Percentiles rank a stretch among this genome's conserved stretches.
Evolutionary conservation across 64 coral and sea anemone species (phyloP).

Genomic region (Platygyra sinensis): DNA sequence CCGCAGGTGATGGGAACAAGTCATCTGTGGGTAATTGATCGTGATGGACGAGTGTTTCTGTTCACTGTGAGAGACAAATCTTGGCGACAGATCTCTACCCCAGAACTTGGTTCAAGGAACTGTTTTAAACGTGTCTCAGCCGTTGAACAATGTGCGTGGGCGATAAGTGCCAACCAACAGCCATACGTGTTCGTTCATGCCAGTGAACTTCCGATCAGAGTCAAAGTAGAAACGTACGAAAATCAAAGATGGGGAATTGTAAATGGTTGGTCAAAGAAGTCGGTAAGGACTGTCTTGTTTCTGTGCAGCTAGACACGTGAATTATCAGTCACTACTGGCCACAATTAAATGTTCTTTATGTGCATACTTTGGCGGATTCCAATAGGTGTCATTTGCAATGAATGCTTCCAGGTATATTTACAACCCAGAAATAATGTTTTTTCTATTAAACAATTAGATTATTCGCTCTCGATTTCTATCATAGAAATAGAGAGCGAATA

Average conservation of each 20-base stretch:
- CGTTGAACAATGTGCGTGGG: constrained; percentile 88
- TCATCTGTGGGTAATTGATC: constrained; percentile 80
- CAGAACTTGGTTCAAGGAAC: constrained; percentile 81
- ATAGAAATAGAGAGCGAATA: too few species aligned
- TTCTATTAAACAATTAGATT: background rate
- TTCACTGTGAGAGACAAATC: constrained; percentile 80
- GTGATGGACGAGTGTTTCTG: constrained; percentile 79
- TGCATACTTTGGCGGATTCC: background rate
- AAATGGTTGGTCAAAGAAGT: constrained; percentile 84
- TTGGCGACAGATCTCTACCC: constrained; percentile 77
- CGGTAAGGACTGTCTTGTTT: constrained; percentile 49
- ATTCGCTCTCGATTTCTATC: too few species aligned
- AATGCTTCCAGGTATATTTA: background rate
- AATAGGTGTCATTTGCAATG: background rate
- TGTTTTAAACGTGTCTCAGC: constrained; percentile 94
- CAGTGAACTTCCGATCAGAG: constrained; percentile 82
- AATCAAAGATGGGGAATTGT: constrained; percentile 92
- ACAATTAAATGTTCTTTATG: background rate
- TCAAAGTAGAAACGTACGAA: constrained; percentile 80
- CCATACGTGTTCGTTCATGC: constrained; percentile 81
- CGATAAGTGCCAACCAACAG: constrained; percentile 84
- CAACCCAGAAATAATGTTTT: background rate
- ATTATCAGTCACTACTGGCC: background rate
- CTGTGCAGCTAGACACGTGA: background rate
- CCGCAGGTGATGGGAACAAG: constrained; percentile 23